Conservation (phyloP, 2,113 vertebrate species). For the Aldabrachelys gigantea region DNA sequence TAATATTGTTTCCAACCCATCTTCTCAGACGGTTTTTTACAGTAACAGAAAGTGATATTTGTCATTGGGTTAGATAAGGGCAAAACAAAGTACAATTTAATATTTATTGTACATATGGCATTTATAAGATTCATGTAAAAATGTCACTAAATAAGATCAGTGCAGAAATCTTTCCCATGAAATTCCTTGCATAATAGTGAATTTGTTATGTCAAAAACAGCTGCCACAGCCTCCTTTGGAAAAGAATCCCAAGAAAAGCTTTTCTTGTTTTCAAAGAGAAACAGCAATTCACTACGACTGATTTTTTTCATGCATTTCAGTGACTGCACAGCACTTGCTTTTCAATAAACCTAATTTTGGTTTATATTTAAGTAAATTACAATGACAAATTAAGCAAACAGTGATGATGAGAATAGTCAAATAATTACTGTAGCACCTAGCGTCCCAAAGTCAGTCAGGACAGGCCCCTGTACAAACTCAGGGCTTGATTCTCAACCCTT, state of each 20-base stretch:
- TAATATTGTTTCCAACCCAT: not conserved
- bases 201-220: conserved; percentile 20
- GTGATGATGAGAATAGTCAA: too few relatives aligned
- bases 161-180: not conserved
- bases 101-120: not conserved
- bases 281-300: not conserved
- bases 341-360: not conserved
- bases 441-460: not conserved
- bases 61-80: not conserved
- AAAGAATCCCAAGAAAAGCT: not conserved
- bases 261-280: not conserved
- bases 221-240: not conserved
- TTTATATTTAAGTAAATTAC: not conserved
- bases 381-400: not conserved
- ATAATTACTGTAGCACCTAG: not conserved
- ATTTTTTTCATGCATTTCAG: not conserved
- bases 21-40: not conserved
- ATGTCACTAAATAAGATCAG: conserved; percentile 9
- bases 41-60: not conserved
- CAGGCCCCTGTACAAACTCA: not conserved
- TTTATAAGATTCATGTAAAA: not conserved
- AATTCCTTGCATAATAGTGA: not conserved
- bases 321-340: not conserved
- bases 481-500: not conserved
- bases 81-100: not conserved